Base-by-base conservation (phyloP, 2,113 vertebrate genomes). In the Catharus fuscescens region DNA sequence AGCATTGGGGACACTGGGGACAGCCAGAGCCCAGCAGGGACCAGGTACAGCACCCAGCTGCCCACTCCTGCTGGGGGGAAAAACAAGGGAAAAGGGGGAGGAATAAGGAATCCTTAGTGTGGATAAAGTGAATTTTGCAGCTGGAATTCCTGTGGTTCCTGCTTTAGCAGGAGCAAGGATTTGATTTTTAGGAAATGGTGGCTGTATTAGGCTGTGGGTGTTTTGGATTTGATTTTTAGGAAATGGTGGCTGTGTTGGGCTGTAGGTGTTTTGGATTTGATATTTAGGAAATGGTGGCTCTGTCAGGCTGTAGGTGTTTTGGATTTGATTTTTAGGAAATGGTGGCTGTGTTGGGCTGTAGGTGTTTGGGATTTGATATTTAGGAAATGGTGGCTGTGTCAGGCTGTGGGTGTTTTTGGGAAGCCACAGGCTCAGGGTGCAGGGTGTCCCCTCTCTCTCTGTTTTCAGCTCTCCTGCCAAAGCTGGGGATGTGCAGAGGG, bases 211-310 rank as follows among this genome's bases (percentile, higher is more conserved):
- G 56, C 65, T 40, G 38, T 40, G 9, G 34, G 34, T 34, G 34
- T 34, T 34, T 34, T 34, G 34, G 34, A 34, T 34, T 34, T 34
- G 34, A 8, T 34, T 34, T 34, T 34, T 34, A 34, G 34, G 34
- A 34, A 38, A 1, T 8, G 15, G 28, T 2, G 31, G 66, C 11
- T 74, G 14, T 2, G 1, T 3, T 0, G 6, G 34, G 34, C 34
- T 34, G 34, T 34, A 8, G 34, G 34, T 34, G 34, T 34, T 34
- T 34, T 34, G 29, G 40, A 2, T 44, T 42, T 32, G 20, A 7
- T 42, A 0, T n/a, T 60, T 36, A 31, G 84, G 18, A 26, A 38
- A 1, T 8, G 15, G 28, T 2, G 31, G 66, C 11, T 74, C 14
- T 2, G 1, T 3, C 0, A 5, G 34, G 34, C 34, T 34, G 34